These are phyloP conservation scores for Pocillopora meandrina DNA, from an alignment of 92 coral and sea anemone species.

Conservation along the genomic window DNA sequence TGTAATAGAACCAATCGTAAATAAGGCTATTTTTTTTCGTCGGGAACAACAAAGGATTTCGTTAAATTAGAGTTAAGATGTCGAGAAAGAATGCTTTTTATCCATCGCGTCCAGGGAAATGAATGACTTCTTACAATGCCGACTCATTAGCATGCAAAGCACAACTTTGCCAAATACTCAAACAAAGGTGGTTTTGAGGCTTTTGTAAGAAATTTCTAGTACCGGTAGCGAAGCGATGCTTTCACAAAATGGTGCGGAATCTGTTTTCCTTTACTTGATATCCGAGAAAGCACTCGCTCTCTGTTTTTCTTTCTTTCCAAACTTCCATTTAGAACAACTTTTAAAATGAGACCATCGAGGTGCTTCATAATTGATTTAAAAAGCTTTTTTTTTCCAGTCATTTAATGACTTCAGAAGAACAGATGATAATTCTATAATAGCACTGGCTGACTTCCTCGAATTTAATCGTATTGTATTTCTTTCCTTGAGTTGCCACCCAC, in stretches of 20 bases:
- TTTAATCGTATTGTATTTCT: too few species aligned
- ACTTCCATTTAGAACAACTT: background rate
- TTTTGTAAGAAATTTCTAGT: conserved; percentile 24
- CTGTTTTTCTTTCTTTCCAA: background rate
- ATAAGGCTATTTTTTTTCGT: conserved; percentile 15
- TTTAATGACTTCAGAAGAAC: too few species aligned
- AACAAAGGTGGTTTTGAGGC: conserved; percentile 16
- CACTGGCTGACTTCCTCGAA: too few species aligned
- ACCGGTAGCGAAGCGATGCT: background rate
- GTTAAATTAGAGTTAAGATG: conserved; percentile 30
- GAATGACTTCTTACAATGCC: conserved; percentile 10
- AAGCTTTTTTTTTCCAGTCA: too few species aligned
- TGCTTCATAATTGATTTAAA: too few species aligned
- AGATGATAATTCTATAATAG: too few species aligned
- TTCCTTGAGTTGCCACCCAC: background rate
- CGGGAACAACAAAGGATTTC: conserved; percentile 46
- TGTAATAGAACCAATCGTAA: conserved; percentile 34
- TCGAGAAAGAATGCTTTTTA: conserved; percentile 23
- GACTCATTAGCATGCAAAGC: conserved; percentile 24
- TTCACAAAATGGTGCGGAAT: background rate
- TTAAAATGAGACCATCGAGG: too few species aligned
- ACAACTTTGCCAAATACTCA: background rate
- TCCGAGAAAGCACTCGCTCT: background rate
- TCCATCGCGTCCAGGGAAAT: conserved; percentile 22
- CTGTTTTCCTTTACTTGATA: background rate